These are phyloP conservation scores for Bombus picipes DNA, from an alignment of 1,140 invertebrate genomes.

Conservation along the genomic window DNA sequence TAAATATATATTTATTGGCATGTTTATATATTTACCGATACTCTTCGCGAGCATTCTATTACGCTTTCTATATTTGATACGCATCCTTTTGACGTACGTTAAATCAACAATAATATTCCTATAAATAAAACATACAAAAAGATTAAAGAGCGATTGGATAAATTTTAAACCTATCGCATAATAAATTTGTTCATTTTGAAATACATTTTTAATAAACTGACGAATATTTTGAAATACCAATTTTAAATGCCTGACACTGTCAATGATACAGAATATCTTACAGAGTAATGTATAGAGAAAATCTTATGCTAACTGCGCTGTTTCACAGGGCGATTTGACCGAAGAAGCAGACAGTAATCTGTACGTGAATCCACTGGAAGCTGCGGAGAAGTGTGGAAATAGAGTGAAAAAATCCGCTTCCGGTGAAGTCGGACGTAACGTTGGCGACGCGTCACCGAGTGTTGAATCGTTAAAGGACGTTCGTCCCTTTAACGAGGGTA, in stretches of 20 bases:
- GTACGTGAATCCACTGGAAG: slow-evolving; percentile 95
- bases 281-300: too few species aligned
- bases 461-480: slow-evolving; percentile 77
- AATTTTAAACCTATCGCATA: too few species aligned
- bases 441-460: slow-evolving; percentile 72
- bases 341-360: slow-evolving; percentile 89
- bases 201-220: not conserved
- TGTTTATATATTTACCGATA: not conserved
- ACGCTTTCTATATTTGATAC: not conserved
- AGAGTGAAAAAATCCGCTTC: slow-evolving; percentile 90
- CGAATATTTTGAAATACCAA: not conserved
- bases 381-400: slow-evolving; percentile 72
- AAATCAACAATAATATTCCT: not conserved
- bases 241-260: not conserved
- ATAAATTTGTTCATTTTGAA: not conserved
- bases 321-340: slow-evolving; percentile 88
- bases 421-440: slow-evolving; percentile 86
- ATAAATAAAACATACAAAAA: too few species aligned
- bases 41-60: not conserved
- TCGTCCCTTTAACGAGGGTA: slow-evolving; percentile 67
- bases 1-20: slow-evolving; percentile 3
- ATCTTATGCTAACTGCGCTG: not conserved
- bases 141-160: too few species aligned
- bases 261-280: not conserved
- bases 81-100: not conserved